Evolutionary conservation across 2,888 invertebrate species (phyloP), one percentile per base, ranked within the genome.

Genomic region (Drosophila kuntzei): DNA sequence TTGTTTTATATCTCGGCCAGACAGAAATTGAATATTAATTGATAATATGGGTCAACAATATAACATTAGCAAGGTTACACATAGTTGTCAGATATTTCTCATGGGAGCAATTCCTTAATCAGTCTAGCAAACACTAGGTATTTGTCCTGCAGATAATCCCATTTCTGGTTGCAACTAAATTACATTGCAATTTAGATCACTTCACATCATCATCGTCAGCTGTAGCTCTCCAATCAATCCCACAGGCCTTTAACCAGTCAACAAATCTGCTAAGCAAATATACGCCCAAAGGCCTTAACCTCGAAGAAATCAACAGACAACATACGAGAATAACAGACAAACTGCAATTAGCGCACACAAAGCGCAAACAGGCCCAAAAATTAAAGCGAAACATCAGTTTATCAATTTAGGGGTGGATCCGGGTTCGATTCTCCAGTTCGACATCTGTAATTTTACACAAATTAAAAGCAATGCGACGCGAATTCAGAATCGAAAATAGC

Each of bases 281-380:
- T 58, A 27, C 18, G 46, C 63, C 67, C 60, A 49, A 70, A 58
- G 55, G 62, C 58, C 67, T 59, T 58, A 80, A 63, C 64, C 69
- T 69, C 68, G 41, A 46, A 16, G 41, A 27, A 61, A 55, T 32
- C 53, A 49, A 51, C 60, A 73, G 70, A 62, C 77, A 74, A 76
- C 18, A 47, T 29, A 6, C 34, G 34, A 34, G 34, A n/a, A 18
- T 4, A 41, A 54, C 60, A 70, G 73, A 65, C 84, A 77, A 83
- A 84, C 75, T 84, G 81, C 87, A 81, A 81, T 81, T 84, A 81
- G 75, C 61, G 72, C 71, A 69, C 64, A 64, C 82, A 70, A 80
- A 63, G 68, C 60, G 71, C 84, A 77, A 87, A 87, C 57, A 80
- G 49, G 60, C 54, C 71, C 49, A 53, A 53, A 64, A 69, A 61